Base-by-base conservation (phyloP, 1,140 invertebrate species). In the Drosophila lowei region DNA sequence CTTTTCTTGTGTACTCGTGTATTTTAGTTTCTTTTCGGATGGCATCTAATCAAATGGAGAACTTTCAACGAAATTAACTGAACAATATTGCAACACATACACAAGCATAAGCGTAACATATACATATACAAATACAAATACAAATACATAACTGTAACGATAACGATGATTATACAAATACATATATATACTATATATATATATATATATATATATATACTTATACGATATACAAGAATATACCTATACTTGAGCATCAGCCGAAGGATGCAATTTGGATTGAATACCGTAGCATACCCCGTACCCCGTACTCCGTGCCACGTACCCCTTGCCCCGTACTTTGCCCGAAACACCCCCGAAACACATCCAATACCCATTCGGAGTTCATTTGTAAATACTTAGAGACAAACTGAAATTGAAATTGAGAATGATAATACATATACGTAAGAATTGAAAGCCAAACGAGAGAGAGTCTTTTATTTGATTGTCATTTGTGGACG, bases 381-480 rank as follows among this genome's bases (percentile, higher is more conserved):
- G 41, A 78, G 77, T 79, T 80, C 44, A 85, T 86, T 77, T 84
- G 80, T 84, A 84, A 68, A 84, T 84, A 38, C 34, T 38, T 38
- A 84, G 72, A 75, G 7, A 57, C 30, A 18, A 67, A 48, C 63
- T 68, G 50, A 68, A 68, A 68, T 68, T 68, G 25, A 57, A 68
- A 67, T 68, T 68, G 49, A 75, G 53, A 48, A 66, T 74, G 38
- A 74, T 48, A 74, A 66, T 50, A 68, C 47, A 71, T 68, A 75
- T 67, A 85, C 80, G 67, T 84, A 84, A 80, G 81, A 80, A 77
- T 84, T 85, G 66, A 84, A 85, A 86, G 77, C 80, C 80, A 79
- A n/a, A 38, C 25, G 15, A n/a, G 5, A 5, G 7, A 13, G 18
- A 18, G 15, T 25, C 16, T 1, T 30, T 61, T 18, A 13, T 28